Conservation (phyloP, 1,140 invertebrate species). For the Druon quercuslanigerum region DNA sequence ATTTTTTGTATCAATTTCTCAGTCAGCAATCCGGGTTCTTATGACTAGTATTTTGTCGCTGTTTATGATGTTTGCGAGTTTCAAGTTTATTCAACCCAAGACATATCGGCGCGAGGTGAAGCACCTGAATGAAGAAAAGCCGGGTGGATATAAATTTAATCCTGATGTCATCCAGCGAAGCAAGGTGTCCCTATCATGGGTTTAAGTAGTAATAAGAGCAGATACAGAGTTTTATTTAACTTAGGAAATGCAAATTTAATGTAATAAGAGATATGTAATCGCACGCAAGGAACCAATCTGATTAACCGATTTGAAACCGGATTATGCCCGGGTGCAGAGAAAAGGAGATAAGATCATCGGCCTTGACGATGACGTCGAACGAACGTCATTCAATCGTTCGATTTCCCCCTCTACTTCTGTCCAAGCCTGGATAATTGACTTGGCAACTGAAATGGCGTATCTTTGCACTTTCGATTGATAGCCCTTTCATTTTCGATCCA, state of each 20-base stretch:
- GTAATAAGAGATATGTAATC: not conserved
- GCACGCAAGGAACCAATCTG: slow-evolving; percentile 37
- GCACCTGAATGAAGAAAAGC: too few species aligned
- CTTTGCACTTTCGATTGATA: slow-evolving; percentile 22
- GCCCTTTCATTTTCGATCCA: slow-evolving; percentile 36
- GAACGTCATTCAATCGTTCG: slow-evolving; percentile 55
- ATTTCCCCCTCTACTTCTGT: slow-evolving; percentile 55
- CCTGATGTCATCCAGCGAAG: too few species aligned
- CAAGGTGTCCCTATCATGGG: too few species aligned
- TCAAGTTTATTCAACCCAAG: too few species aligned
- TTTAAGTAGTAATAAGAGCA: too few species aligned
- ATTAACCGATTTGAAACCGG: slow-evolving; percentile 42
- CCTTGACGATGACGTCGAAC: slow-evolving; percentile 60
- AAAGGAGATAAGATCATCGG: slow-evolving; percentile 54
- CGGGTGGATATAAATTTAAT: too few species aligned
- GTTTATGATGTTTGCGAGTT: too few species aligned
- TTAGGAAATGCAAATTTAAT: not conserved
- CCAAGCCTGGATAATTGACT: slow-evolving; percentile 47
- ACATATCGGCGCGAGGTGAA: too few species aligned
- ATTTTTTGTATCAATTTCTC: too few species aligned
- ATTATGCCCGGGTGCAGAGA: slow-evolving; percentile 49
- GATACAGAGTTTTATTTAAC: not conserved
- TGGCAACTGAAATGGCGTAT: slow-evolving; percentile 39
- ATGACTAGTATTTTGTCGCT: too few species aligned
- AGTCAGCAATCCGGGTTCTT: too few species aligned